These are phyloP conservation scores for Mesodorylaimus sp. DNA, from an alignment of 2,888 invertebrate genomes.

Conservation along the genomic window DNA sequence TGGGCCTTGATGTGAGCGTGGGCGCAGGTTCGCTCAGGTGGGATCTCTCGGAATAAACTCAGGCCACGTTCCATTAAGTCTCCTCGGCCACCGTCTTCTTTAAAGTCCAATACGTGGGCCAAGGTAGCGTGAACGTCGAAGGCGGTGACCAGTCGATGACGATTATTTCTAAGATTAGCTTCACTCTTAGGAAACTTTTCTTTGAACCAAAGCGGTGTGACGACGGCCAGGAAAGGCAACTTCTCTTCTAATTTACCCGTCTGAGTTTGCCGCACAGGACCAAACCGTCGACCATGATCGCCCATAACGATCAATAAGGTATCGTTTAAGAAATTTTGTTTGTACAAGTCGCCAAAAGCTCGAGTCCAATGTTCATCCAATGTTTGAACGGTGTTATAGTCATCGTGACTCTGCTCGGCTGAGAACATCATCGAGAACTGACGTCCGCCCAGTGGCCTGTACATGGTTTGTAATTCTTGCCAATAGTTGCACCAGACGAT, in stretches of 20 bases:
- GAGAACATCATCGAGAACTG: constrained; percentile 4
- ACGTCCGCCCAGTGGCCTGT: background rate
- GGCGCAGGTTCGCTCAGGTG: background rate
- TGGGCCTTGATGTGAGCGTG: background rate
- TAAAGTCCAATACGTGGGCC: background rate
- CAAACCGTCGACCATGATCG: constrained; percentile 32
- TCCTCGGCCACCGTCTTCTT: background rate
- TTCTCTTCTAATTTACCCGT: constrained; percentile 31
- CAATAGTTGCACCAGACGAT: background rate
- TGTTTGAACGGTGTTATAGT: constrained; percentile 5
- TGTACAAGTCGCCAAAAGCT: background rate
- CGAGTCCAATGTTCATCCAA: constrained; percentile 2
- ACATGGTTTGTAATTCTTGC: background rate
- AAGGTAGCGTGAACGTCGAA: background rate
- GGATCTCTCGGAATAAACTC: background rate
- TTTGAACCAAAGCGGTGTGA: constrained; percentile 24
- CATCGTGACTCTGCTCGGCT: constrained; percentile 6
- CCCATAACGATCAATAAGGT: constrained; percentile 17
- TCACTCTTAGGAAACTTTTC: constrained; percentile 1
- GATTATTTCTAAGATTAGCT: background rate
- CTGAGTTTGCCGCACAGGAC: constrained; percentile 25
- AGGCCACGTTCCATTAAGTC: background rate
- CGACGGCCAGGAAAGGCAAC: constrained; percentile 24
- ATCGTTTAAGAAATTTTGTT: constrained; percentile 8
- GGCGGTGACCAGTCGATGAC: background rate